phyloP scores from a whole-genome alignment of 1,140 invertebrate genomes.

The Leptinotarsa defecta region DNA sequence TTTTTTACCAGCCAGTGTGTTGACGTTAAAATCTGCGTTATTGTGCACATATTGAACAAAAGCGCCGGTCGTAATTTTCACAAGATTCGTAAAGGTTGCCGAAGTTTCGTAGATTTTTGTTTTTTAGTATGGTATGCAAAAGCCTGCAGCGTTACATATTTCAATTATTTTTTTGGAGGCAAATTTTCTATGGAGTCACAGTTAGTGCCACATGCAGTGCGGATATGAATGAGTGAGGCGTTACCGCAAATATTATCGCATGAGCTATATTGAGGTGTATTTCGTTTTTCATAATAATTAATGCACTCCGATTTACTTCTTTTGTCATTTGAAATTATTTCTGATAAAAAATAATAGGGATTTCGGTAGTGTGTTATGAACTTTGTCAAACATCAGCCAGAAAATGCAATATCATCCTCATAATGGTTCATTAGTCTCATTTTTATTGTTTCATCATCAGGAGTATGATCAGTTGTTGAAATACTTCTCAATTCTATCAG shows the following conservation, averaged over 20 bases:
- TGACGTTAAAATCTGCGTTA: slow-evolving; percentile 41
- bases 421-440: slow-evolving; percentile 19
- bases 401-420: slow-evolving; percentile 36
- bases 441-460: slow-evolving; percentile 28
- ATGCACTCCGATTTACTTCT: neutral
- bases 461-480: slow-evolving; percentile 12
- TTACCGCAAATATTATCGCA: neutral
- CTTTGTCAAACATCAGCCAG: neutral
- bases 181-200: neutral
- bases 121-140: slow-evolving; percentile 36
- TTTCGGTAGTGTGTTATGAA: neutral
- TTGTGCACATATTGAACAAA: slow-evolving; percentile 43
- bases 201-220: neutral
- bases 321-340: neutral
- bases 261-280: neutral
- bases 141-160: slow-evolving; percentile 23
- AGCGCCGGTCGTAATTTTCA: slow-evolving; percentile 29
- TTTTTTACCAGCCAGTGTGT: slow-evolving; percentile 39
- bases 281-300: neutral
- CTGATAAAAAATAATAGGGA: neutral
- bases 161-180: slow-evolving; percentile 17
- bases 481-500: slow-evolving; percentile 20
- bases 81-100: slow-evolving; percentile 22
- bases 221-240: neutral
- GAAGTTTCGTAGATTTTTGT: slow-evolving; percentile 33